Evolutionary conservation across 2,888 invertebrate species (phyloP).

Genomic region (Rotaria sp.): DNA sequence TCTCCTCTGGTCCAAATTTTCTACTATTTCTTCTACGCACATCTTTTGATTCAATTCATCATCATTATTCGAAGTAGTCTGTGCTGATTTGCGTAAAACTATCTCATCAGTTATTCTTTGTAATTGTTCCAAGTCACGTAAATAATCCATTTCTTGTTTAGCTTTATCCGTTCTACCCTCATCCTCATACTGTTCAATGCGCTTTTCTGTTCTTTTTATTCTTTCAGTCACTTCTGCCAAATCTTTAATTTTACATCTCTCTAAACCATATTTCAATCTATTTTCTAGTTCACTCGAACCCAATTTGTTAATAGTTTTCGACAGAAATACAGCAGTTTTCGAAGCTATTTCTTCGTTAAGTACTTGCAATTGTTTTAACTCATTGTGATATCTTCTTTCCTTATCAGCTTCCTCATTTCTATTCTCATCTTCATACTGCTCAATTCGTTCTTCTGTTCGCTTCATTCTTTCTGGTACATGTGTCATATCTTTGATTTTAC

Average conservation of each 20-base stretch:
- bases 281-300: background rate
- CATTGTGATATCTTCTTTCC: background rate
- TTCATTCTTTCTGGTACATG: background rate
- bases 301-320: background rate
- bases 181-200: background rate
- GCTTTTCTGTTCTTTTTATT: background rate
- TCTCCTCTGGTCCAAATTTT: no score
- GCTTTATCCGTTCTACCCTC: background rate
- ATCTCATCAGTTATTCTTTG: background rate
- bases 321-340: background rate
- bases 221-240: background rate
- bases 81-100: background rate
- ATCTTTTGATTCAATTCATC: background rate
- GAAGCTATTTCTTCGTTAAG: background rate
- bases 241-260: conserved; percentile 14
- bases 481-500: conserved; percentile 7
- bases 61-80: background rate
- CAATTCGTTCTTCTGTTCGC: background rate
- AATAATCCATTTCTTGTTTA: background rate
- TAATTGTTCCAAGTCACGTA: background rate
- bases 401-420: background rate
- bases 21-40: no score
- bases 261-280: conserved; percentile 1
- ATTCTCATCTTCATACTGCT: background rate
- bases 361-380: background rate